phyloP scores from a whole-genome alignment of 2,113 vertebrate genomes.

The Triplophysa dalaica region DNA sequence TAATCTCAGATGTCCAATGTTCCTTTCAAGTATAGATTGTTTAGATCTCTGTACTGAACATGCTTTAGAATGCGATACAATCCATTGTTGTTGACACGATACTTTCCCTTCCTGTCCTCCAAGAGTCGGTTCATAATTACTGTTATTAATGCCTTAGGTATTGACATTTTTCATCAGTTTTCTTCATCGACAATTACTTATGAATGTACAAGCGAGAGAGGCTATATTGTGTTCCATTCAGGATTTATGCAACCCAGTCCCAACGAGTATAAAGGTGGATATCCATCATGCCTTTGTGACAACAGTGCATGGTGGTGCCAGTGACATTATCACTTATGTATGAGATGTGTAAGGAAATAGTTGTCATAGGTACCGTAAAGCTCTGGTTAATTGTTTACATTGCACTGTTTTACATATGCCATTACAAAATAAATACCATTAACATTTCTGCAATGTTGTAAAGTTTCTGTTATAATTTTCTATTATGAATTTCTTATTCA shows the following conservation, averaged over 20 bases:
- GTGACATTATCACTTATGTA: background rate
- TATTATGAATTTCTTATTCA: background rate
- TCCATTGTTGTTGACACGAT: background rate
- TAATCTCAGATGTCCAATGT: background rate
- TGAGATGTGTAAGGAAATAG: background rate
- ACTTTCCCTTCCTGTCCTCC: background rate
- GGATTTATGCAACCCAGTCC: background rate
- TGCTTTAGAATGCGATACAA: background rate
- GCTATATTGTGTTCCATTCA: background rate
- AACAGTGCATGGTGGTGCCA: no score
- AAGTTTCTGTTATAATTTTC: background rate
- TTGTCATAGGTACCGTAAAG: background rate
- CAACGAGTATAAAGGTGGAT: background rate
- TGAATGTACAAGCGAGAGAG: background rate
- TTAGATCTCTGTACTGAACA: background rate
- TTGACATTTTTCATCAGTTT: background rate
- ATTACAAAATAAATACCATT: no score
- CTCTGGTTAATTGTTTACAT: no score
- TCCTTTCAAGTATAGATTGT: background rate
- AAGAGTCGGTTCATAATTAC: background rate
- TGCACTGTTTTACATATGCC: no score
- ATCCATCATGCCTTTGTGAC: no score
- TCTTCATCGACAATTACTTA: background rate
- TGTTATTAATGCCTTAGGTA: background rate
- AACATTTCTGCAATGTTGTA: no score